Base-by-base conservation (phyloP, 2,113 vertebrate genomes). In the Hemichromis elongatus region DNA sequence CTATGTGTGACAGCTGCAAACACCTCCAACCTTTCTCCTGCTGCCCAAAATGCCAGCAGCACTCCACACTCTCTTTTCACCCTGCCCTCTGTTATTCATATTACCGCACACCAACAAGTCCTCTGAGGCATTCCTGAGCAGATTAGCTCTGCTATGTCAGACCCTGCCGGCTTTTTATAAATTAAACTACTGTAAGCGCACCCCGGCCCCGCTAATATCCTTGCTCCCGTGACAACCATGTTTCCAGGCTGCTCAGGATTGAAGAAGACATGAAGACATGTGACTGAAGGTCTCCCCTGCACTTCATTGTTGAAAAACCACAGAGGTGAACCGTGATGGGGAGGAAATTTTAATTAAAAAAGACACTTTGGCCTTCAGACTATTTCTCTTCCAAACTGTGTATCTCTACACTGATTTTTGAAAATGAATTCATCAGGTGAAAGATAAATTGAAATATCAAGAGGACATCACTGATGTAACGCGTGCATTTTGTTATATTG, bases 141-240 rank as follows among this genome's bases (percentile, higher is more conserved):
- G 61, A 94, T 95, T 93, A 91, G 92, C 92, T 94, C 89, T 87
- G 86, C 91, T 59, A 26, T 55, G 26, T 80, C 83, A 70, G 10
- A 79, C 78, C 16, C 42, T 30, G 68, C 68, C n/a, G 68, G 0
- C 45, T 75, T 75, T 47, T 50, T 75, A 75, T 50, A 75, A 75
- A 30, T 52, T 50, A 77, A 82, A 82, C 37, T 42, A 77, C 28
- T 45, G 54, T 57, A 59, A 28, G 33, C 68, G 50, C 42, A 19
- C 55, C 55, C 7, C 12, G 2, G 66, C 24, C 18, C 3, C 40
- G 26, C 30, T 75, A 19, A 19, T 70, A 54, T 68, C 56, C 37
- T 11, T 50, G 50, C 26, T 87, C 26, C 57, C 26, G 24, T 79
- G 75, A 80, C 83, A 83, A 40, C 70, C 90, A 77, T 91, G 77